Evolutionary conservation across 1,140 invertebrate genomes (phyloP), one percentile per base, ranked within the genome.

Genomic region (Aphelenchoides fujianensis): DNA sequence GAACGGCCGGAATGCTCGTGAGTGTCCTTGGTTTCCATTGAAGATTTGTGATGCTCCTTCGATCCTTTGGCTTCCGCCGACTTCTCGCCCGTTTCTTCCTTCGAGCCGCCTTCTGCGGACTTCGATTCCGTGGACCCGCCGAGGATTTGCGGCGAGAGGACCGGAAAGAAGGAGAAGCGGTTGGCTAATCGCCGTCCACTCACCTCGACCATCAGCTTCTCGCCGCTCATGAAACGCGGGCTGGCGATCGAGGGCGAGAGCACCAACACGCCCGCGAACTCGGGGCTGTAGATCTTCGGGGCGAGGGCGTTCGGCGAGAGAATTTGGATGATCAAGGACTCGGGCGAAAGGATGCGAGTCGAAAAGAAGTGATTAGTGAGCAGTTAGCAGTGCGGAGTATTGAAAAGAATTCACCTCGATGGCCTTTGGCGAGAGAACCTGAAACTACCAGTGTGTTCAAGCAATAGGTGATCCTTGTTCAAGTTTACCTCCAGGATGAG

Each of bases 191-290:
- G 52, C 19, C 52, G 27, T 53, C 52, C 27, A 23, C n/a, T n/a
- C n/a, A 69, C 68, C 68, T 69, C 68, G 19, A 69, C 52, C 53
- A 69, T 63, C 59, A 69, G 28, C 27, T 30, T 28, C 31, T 69
- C 68, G 27, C 68, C 34, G 57, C 68, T 69, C 53, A 66, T 41
- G 12, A 70, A 64, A 0, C 61, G 62, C 7, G 69, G 69, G 2
- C 35, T 52, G 35, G 68, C 37, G 23, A 70, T 28, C 16, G 16
- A n/a, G n/a, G 1, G 31, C 36, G 2, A 61, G n/a, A n/a, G 16
- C 59, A 48, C 41, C 41, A 48, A 48, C 12, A 48, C 12, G 12
- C 23, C 23, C 41, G 12, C 12, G 23, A 48, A 48, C 23, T 16
- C 41, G 41, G 41, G 41, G 23, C 12, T 48, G 2, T 19, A 2